A percentile compares a stretch with the other conserved stretches of the same genome.
These are phyloP conservation scores for Bufo gargarizans DNA, from an alignment of 2,113 vertebrate genomes.

Conservation along the genomic window DNA sequence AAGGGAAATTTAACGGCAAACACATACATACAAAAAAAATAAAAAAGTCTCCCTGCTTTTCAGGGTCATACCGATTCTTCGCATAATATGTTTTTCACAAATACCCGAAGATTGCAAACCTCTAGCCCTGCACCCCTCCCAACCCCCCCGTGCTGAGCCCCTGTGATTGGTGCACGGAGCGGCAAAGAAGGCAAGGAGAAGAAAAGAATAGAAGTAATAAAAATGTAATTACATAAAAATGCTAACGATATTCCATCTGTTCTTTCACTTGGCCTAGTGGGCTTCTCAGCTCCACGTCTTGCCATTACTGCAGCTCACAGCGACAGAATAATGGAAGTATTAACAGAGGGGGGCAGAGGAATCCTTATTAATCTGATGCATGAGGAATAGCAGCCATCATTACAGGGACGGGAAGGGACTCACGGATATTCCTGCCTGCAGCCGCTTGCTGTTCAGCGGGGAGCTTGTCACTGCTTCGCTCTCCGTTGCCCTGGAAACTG, in stretches of 20 bases:
- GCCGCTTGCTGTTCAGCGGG: conserved; percentile 80
- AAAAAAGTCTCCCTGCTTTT: neutral
- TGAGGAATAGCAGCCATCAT: conserved; percentile 76
- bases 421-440: conserved; percentile 76
- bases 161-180: conserved; percentile 34
- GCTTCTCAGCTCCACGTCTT: conserved; percentile 68
- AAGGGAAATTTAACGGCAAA: neutral
- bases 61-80: too few species aligned
- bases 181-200: conserved; percentile 15
- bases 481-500: conserved; percentile 80
- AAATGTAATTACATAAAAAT: conserved; percentile 83
- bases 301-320: conserved; percentile 68
- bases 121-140: neutral
- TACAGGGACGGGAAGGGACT: conserved; percentile 74
- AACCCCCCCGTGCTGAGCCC: neutral
- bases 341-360: conserved; percentile 62
- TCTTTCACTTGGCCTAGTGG: conserved; percentile 74
- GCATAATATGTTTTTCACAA: conserved; percentile 29
- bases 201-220: conserved; percentile 68
- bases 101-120: conserved; percentile 20
- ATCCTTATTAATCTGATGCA: conserved; percentile 75
- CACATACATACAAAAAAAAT: neutral
- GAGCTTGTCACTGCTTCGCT: conserved; percentile 78
- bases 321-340: conserved; percentile 68
- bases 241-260: conserved; percentile 79